Conservation (phyloP, 2,797 vertebrate genomes). For the Acanthiza pusilla region DNA sequence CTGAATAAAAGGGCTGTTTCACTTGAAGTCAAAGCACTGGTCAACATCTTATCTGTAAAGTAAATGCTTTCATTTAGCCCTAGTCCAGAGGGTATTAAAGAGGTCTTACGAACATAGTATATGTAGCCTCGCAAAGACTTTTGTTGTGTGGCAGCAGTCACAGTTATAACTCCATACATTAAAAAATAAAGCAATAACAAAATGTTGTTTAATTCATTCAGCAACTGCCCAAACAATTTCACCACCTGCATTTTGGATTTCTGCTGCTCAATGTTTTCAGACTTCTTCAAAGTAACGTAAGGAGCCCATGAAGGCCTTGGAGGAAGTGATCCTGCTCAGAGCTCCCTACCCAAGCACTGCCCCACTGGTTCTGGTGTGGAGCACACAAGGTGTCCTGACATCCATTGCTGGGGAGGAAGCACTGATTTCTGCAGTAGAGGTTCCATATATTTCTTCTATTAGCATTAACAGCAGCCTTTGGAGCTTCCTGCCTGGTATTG, state of each 20-base stretch:
- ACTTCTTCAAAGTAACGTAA: background rate
- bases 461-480: background rate
- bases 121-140: background rate
- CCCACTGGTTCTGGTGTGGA: background rate
- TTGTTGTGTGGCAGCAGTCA: background rate
- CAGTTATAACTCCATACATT: background rate
- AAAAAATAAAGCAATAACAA: background rate
- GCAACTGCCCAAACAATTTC: background rate
- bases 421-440: background rate
- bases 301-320: background rate
- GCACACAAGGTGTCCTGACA: background rate
- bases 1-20: background rate
- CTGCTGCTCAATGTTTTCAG: background rate
- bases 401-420: background rate
- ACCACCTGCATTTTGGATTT: background rate
- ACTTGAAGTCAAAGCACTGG: background rate
- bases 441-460: background rate
- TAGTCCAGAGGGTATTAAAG: background rate
- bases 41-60: background rate
- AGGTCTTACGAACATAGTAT: background rate
- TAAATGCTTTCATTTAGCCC: background rate
- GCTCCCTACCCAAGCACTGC: background rate
- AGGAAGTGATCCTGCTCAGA: background rate
- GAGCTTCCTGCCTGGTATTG: background rate
- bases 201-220: background rate